phyloP scores from a whole-genome alignment of 2,888 invertebrate species.

The Odontothrips loti region DNA sequence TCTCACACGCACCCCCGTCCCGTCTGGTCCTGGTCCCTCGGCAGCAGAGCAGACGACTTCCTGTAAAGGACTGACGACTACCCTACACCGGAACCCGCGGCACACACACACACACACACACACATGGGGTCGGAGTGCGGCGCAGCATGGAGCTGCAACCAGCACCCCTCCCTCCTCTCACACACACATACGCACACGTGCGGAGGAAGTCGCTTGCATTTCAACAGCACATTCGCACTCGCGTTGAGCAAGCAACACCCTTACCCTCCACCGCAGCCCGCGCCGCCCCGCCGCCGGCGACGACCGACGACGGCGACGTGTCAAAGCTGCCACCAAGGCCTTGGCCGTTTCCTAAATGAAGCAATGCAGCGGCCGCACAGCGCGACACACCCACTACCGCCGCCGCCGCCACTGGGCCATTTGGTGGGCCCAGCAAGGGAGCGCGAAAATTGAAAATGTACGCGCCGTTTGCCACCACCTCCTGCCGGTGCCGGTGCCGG shows the following conservation, averaged over 20 bases:
- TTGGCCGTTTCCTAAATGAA: too few relatives aligned
- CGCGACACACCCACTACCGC: too few relatives aligned
- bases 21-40: background rate
- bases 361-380: too few relatives aligned
- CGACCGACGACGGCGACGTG: too few relatives aligned
- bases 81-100: constrained; percentile 15
- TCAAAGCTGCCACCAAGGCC: too few relatives aligned
- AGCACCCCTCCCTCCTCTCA: background rate
- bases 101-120: background rate
- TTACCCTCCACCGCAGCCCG: too few relatives aligned
- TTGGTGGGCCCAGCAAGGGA: too few relatives aligned
- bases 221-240: constrained; percentile 7
- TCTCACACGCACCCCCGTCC: background rate
- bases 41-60: constrained; percentile 9
- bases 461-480: too few relatives aligned
- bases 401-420: too few relatives aligned
- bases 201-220: constrained; percentile 1
- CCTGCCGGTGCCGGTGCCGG: too few relatives aligned
- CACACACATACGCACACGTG: background rate
- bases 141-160: background rate
- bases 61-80: constrained; percentile 11
- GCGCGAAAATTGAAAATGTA: too few relatives aligned
- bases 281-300: too few relatives aligned
- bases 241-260: background rate
- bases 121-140: background rate